Conservation (phyloP, 2,888 invertebrate species). For the Diogma glabrata region DNA sequence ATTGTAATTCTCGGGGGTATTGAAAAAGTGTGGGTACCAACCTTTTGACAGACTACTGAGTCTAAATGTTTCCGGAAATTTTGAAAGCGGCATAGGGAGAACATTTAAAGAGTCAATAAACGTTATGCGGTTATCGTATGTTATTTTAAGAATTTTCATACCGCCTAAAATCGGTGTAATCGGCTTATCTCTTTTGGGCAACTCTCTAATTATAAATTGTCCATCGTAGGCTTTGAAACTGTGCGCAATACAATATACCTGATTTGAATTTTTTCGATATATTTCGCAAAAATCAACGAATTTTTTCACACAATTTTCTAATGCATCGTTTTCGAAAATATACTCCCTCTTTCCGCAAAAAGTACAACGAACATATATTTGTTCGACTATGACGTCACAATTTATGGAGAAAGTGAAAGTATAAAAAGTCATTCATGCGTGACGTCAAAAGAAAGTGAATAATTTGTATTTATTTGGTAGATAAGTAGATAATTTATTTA, state of each 20-base stretch:
- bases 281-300: background rate
- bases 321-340: background rate
- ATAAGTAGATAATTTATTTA: too few relatives aligned
- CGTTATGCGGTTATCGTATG: background rate
- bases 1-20: background rate
- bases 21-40: slow-evolving; percentile 1
- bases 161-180: background rate
- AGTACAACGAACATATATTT: too few relatives aligned
- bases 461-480: too few relatives aligned
- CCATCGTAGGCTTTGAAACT: background rate
- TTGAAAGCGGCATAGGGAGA: background rate
- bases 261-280: background rate
- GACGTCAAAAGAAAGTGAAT: too few relatives aligned
- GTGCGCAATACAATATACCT: background rate
- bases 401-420: too few relatives aligned
- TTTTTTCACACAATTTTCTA: background rate
- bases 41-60: background rate
- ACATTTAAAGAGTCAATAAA: background rate
- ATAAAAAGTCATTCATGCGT: too few relatives aligned
- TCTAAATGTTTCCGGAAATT: slow-evolving; percentile 4
- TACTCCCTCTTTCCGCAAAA: background rate
- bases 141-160: background rate
- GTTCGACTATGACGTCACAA: too few relatives aligned
- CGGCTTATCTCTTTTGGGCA: background rate
- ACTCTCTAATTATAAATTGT: background rate